These are phyloP conservation scores for Corbicula japonica DNA, from an alignment of 2,888 invertebrate genomes.

Conservation along the genomic window DNA sequence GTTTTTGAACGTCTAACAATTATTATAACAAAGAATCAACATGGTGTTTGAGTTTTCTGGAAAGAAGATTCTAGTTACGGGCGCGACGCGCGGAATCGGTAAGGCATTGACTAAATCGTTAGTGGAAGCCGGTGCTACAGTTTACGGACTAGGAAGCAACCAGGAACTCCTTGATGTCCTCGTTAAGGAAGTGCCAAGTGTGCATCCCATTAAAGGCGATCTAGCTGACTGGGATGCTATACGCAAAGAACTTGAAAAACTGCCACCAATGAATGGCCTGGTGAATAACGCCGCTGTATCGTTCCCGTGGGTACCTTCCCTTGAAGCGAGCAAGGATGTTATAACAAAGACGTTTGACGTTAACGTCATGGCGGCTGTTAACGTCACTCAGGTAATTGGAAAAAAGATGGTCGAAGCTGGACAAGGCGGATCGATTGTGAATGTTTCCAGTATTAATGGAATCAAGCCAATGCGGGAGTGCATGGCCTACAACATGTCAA, in stretches of 20 bases:
- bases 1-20: too few relatives aligned
- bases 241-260: constrained; percentile 89
- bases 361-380: constrained; percentile 94
- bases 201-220: constrained; percentile 89
- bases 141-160: constrained; percentile 92
- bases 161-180: constrained; percentile 90
- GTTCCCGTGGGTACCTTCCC: constrained; percentile 90
- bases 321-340: constrained; percentile 90
- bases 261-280: constrained; percentile 92
- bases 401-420: constrained; percentile 91
- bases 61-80: constrained; percentile 94
- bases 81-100: constrained; percentile 95
- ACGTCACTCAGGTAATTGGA: constrained; percentile 92
- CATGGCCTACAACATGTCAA: constrained; percentile 93
- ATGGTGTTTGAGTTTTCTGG: constrained; percentile 85
- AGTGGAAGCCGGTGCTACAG: constrained; percentile 91
- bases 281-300: constrained; percentile 96
- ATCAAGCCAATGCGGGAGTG: constrained; percentile 90
- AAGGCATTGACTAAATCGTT: constrained; percentile 91
- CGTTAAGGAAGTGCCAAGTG: constrained; percentile 81
- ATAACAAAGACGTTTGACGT: constrained; percentile 91
- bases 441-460: constrained; percentile 92
- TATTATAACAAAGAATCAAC: too few relatives aligned
- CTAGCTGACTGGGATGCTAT: constrained; percentile 92
- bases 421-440: constrained; percentile 93